Evolutionary conservation across 2,113 vertebrate species (phyloP).

Genomic region (Siniperca chuatsi): DNA sequence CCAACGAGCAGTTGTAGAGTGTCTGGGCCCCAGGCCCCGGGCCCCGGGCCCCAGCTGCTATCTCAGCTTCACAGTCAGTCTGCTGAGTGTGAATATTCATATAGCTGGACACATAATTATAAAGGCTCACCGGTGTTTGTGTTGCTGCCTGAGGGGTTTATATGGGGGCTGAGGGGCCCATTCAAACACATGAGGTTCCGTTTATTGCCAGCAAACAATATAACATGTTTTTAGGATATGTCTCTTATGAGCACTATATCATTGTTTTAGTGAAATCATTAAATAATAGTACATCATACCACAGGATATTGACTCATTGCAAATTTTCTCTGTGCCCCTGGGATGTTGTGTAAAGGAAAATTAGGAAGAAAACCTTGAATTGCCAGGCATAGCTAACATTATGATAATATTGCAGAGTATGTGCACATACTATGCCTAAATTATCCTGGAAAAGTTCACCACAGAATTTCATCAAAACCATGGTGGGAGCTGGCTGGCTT

Average conservation of each 20-base stretch:
- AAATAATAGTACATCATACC: slow-evolving; percentile 26
- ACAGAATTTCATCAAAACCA: slow-evolving; percentile 49
- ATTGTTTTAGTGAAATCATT: slow-evolving; percentile 41
- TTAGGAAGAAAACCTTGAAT: slow-evolving; percentile 22
- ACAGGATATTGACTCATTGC: slow-evolving; percentile 12
- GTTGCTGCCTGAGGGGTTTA: slow-evolving; percentile 63
- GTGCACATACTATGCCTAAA: slow-evolving; percentile 12
- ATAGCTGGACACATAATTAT: slow-evolving; percentile 67
- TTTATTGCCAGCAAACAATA: slow-evolving; percentile 55
- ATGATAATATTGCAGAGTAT: slow-evolving; percentile 5
- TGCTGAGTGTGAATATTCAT: slow-evolving; percentile 78
- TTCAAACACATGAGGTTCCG: slow-evolving; percentile 45
- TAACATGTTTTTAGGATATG: slow-evolving; percentile 36
- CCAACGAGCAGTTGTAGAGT: slow-evolving; percentile 44
- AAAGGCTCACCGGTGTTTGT: slow-evolving; percentile 61
- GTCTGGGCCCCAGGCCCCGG: slow-evolving; percentile 42
- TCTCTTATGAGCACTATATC: slow-evolving; percentile 44
- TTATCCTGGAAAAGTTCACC: slow-evolving; percentile 40
- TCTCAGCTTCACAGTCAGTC: slow-evolving; percentile 69
- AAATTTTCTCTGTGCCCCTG: slow-evolving; percentile 12
- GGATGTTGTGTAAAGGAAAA: slow-evolving; percentile 26
- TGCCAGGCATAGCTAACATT: slow-evolving; percentile 18
- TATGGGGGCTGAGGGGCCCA: slow-evolving; percentile 40
- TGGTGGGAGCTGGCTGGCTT: slow-evolving; percentile 46
- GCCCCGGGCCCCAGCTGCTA: slow-evolving; percentile 74